Percentiles rank a stretch among this genome's conserved stretches.
phyloP scores from a whole-genome alignment of 2,888 invertebrate genomes.

The Cantharis rufa region DNA sequence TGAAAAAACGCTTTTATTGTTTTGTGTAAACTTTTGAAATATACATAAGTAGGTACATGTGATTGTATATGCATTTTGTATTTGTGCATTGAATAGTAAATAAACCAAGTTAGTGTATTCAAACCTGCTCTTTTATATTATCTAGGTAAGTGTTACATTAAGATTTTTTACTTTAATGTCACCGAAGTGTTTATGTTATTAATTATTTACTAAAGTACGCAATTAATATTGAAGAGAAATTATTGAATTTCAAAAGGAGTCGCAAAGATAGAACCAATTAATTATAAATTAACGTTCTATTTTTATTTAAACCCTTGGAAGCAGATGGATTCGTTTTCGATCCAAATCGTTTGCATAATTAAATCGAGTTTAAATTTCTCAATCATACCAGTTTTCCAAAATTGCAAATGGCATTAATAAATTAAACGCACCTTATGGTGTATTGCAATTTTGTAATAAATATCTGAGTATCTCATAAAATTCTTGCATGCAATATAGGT shows the following conservation, averaged over 20 bases:
- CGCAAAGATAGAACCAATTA: neutral
- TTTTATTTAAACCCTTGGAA: neutral
- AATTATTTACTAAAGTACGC: neutral
- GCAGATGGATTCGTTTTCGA: neutral
- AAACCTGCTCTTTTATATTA: slow-evolving; percentile 10
- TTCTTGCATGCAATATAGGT: neutral
- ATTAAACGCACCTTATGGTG: neutral
- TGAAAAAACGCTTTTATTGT: neutral
- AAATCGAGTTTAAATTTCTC: neutral
- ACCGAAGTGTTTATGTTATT: neutral
- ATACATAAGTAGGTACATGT: neutral
- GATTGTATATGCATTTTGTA: neutral
- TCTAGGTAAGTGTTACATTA: slow-evolving; percentile 36
- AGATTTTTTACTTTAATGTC: slow-evolving; percentile 11
- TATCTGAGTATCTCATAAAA: neutral
- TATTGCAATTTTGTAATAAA: neutral
- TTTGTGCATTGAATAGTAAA: slow-evolving; percentile 3
- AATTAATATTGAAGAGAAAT: neutral
- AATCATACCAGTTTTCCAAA: neutral
- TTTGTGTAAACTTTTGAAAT: neutral
- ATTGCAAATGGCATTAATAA: neutral
- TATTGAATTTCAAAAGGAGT: neutral
- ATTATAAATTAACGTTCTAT: neutral
- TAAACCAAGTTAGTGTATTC: slow-evolving; percentile 1
- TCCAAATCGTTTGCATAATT: neutral